Evolutionary conservation across 2,113 vertebrate species (phyloP), one percentile per base, ranked within the genome.

Genomic region (Phainopepla nitens): DNA sequence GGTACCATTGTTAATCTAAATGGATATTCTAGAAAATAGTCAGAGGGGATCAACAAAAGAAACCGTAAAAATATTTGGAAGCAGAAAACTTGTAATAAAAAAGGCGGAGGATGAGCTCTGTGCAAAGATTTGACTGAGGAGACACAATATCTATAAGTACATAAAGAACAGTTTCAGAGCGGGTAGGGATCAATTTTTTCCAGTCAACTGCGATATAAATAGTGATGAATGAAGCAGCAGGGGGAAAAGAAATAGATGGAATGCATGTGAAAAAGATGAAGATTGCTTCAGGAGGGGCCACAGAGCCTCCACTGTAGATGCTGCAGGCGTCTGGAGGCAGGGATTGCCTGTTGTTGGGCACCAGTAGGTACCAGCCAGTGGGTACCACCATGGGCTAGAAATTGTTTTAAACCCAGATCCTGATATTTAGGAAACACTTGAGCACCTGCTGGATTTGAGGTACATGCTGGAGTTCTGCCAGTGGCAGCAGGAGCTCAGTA

Each of bases 121-220:
- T 68, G 78, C 39, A 31, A 58, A 85, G 71, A 88, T 79, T 72
- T 2, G 2, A 60, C 51, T 81, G 51, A 93, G 68, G 25, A 71
- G 57, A 42, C 49, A 47, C 41, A 86, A 10, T 81, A 76, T 75
- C 78, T 96, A 47, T 45, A 79, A 93, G 60, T 69, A 92, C n/a
- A 70, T 60, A 50, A 91, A 73, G 60, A 93, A 39, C 39, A 58
- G 72, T 89, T 89, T 92, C 36, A 66, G 61, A 75, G 42, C 2
- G 0, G 56, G 45, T 51, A 93, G 68, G 73, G 80, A 90, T 85
- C 62, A 83, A 78, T 92, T 91, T 72, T 90, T 87, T 90, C 58
- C 82, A 79, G 89, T 89, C 89, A 76, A 9, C 28, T 94, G 75
- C 66, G 66, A 94, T 90, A 83, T 71, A 75, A 94, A 76, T 72